Evolutionary conservation across 2,113 vertebrate genomes (phyloP).

Genomic region (Capricornis sumatraensis): DNA sequence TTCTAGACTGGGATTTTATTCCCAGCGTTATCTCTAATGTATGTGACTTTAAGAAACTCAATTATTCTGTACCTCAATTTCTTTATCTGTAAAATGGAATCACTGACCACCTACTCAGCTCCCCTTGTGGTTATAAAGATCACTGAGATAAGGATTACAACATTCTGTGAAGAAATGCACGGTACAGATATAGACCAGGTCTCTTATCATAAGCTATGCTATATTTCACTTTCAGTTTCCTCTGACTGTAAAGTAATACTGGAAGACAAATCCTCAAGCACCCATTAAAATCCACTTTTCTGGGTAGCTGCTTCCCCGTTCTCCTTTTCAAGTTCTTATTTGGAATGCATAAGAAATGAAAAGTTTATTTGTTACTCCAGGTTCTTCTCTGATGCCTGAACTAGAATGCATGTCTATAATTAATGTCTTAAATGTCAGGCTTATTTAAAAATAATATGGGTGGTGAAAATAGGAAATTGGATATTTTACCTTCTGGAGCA

Average conservation of each 20-base stretch:
- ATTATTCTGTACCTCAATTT: slow-evolving; percentile 39
- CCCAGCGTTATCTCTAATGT: not conserved
- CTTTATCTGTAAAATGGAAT: slow-evolving; percentile 50
- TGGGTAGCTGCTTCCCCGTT: not conserved
- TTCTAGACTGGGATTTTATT: not conserved
- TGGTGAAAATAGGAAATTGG: not conserved
- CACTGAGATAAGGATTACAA: not conserved
- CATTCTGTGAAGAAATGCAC: not conserved
- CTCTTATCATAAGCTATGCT: not conserved
- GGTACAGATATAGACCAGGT: not conserved
- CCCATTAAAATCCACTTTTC: not conserved
- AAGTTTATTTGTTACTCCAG: not conserved
- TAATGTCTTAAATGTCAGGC: not conserved
- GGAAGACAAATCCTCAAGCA: not conserved
- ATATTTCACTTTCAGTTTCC: not conserved
- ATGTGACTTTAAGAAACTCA: slow-evolving; percentile 12
- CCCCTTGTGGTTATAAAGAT: not conserved
- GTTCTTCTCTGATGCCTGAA: not conserved
- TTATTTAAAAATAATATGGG: slow-evolving; percentile 7
- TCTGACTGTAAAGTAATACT: not conserved
- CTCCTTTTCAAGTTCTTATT: not conserved
- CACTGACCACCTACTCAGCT: not conserved
- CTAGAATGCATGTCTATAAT: not conserved
- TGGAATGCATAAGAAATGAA: not conserved
- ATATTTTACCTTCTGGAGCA: not conserved